phyloP scores from a whole-genome alignment of 37 sponge, comb jelly and placozoan species.

The Haliclona indistincta region DNA sequence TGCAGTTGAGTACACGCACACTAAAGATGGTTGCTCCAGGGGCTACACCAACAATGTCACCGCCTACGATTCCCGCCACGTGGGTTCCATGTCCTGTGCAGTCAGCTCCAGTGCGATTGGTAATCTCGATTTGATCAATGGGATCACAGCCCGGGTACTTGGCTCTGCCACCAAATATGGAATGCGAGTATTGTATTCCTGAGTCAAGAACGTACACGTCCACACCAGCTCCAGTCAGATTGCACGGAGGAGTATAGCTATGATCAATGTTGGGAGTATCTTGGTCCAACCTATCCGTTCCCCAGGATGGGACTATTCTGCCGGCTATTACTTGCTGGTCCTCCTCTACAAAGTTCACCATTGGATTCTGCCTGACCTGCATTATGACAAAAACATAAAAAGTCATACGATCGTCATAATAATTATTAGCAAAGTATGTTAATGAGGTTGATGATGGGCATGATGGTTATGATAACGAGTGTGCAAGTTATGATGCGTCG shows the following conservation, averaged over 20 bases:
- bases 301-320: slow-evolving; percentile 47
- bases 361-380: slow-evolving; percentile 13
- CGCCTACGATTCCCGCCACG: slow-evolving; percentile 70
- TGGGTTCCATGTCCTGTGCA: slow-evolving; percentile 72
- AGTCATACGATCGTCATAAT: slow-evolving; percentile 6
- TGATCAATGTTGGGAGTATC: slow-evolving; percentile 9
- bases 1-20: slow-evolving; percentile 58
- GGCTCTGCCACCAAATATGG: slow-evolving; percentile 50
- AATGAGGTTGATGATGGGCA: too few species aligned
- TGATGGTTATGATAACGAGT: too few species aligned
- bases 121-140: background rate
- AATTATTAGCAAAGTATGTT: background rate
- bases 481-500: too few species aligned
- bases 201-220: slow-evolving; percentile 82
- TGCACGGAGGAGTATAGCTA: slow-evolving; percentile 39
- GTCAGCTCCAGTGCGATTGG: slow-evolving; percentile 24
- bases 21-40: slow-evolving; percentile 57
- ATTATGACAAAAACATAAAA: slow-evolving; percentile 32
- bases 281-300: slow-evolving; percentile 65
- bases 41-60: slow-evolving; percentile 57
- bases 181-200: slow-evolving; percentile 55
- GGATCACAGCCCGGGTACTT: slow-evolving; percentile 52
- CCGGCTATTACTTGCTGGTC: slow-evolving; percentile 9
- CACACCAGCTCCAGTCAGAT: slow-evolving; percentile 68
- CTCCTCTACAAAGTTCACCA: slow-evolving; percentile 63